Conservation (phyloP, 2,113 vertebrate species). For the Takifugu bimaculatus region DNA sequence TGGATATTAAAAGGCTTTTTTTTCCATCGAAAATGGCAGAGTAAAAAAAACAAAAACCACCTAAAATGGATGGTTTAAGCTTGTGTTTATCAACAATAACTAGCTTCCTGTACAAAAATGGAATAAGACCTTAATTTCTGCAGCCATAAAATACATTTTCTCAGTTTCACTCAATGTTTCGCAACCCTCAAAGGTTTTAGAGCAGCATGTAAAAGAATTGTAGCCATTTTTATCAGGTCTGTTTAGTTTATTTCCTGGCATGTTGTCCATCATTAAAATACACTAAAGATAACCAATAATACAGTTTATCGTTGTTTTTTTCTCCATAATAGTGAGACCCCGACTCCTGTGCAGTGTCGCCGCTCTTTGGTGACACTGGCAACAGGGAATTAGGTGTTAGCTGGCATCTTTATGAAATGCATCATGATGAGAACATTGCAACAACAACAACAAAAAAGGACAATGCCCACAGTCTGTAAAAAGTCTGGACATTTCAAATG, state of each 20-base stretch:
- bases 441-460: conserved; percentile 44
- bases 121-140: background rate
- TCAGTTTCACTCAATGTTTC: background rate
- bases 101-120: background rate
- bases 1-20: too few species aligned
- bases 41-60: too few species aligned
- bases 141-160: background rate
- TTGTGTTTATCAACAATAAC: background rate
- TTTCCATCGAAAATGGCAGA: too few species aligned
- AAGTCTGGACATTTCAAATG: conserved; percentile 30
- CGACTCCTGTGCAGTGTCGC: conserved; percentile 71
- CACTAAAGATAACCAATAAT: conserved; percentile 68
- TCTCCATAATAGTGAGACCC: conserved; percentile 50
- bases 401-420: conserved; percentile 43
- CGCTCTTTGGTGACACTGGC: conserved; percentile 46
- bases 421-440: conserved; percentile 34
- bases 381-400: conserved; percentile 53
- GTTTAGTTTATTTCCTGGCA: conserved; percentile 65
- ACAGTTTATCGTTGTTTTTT: conserved; percentile 49
- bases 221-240: conserved; percentile 28
- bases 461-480: conserved; percentile 60
- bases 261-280: conserved; percentile 71
- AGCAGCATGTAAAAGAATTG: background rate
- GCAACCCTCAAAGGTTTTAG: background rate
- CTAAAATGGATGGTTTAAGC: too few species aligned